Conservation (phyloP, 2,888 invertebrate species). For the Alsophila aescularia region DNA sequence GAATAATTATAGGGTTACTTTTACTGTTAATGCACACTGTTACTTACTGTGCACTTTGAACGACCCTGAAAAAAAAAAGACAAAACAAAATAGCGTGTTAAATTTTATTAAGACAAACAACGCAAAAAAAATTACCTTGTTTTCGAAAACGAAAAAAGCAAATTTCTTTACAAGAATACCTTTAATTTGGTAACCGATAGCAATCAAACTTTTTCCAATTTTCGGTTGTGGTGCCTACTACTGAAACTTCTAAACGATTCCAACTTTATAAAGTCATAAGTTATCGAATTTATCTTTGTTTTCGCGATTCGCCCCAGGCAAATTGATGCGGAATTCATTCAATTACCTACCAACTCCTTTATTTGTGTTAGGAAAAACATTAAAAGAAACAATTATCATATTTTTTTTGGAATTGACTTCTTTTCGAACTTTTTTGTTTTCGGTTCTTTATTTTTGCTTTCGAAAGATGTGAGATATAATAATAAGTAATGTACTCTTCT, state of each 20-base stretch:
- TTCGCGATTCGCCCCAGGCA: slow-evolving; percentile 30
- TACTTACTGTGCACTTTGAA: too few species aligned
- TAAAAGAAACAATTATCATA: slow-evolving; percentile 6
- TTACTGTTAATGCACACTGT: too few species aligned
- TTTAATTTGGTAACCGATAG: slow-evolving; percentile 32
- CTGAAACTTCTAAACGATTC: slow-evolving; percentile 32
- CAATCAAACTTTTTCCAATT: slow-evolving; percentile 42
- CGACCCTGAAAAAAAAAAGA: too few species aligned
- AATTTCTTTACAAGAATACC: slow-evolving; percentile 3
- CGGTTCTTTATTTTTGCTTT: background rate
- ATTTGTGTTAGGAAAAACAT: slow-evolving; percentile 3
- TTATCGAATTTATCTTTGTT: slow-evolving; percentile 37
- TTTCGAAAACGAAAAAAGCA: slow-evolving; percentile 2
- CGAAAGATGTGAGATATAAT: background rate
- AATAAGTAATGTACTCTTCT: too few species aligned
- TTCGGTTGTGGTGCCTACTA: slow-evolving; percentile 21
- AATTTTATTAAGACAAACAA: background rate
- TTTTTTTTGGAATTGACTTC: background rate
- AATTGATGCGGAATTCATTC: slow-evolving; percentile 27
- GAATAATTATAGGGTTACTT: too few species aligned
- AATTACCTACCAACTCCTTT: slow-evolving; percentile 22
- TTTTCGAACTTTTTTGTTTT: background rate
- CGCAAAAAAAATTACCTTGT: background rate
- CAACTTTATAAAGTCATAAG: slow-evolving; percentile 34
- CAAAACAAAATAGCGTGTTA: too few species aligned